Conservation (phyloP, 92 coral and sea anemone genomes). For the Desmophyllum pertusum region DNA sequence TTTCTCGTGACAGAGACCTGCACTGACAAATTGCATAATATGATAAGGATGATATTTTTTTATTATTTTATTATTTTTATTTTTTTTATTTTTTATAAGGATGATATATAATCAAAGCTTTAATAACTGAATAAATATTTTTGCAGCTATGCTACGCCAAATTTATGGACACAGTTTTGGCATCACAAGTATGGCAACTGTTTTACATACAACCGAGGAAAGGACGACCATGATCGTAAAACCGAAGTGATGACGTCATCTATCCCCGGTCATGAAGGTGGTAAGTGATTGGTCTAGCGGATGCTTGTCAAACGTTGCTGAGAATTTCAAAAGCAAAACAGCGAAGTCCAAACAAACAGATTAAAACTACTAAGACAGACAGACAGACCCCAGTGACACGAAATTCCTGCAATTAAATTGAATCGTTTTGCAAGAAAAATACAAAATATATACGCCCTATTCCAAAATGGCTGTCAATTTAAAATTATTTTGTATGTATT, state of each 20-base stretch:
- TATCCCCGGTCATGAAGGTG: slow-evolving; percentile 34
- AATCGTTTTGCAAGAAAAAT: too few species aligned
- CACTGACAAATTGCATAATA: too few species aligned
- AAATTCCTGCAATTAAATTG: too few species aligned
- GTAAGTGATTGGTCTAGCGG: not conserved
- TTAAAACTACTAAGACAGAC: too few species aligned
- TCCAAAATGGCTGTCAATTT: too few species aligned
- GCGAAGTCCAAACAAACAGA: not conserved
- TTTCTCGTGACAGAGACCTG: too few species aligned
- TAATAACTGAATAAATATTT: not conserved
- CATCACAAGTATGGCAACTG: slow-evolving; percentile 67
- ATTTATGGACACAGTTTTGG: slow-evolving; percentile 54
- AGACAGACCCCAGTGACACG: too few species aligned
- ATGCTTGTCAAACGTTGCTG: not conserved
- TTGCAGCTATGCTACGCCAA: not conserved
- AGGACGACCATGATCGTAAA: slow-evolving; percentile 1
- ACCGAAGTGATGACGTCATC: slow-evolving; percentile 11
- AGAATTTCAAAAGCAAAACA: not conserved
- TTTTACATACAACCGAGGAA: slow-evolving; percentile 46
- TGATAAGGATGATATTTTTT: too few species aligned
- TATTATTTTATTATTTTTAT: too few species aligned
- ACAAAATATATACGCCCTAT: too few species aligned
- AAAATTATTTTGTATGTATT: too few species aligned
- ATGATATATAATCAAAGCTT: not conserved
- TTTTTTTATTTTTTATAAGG: too few species aligned